Evolutionary conservation across 2,888 invertebrate genomes (phyloP).

Genomic region (Chydorus sphaericus): DNA sequence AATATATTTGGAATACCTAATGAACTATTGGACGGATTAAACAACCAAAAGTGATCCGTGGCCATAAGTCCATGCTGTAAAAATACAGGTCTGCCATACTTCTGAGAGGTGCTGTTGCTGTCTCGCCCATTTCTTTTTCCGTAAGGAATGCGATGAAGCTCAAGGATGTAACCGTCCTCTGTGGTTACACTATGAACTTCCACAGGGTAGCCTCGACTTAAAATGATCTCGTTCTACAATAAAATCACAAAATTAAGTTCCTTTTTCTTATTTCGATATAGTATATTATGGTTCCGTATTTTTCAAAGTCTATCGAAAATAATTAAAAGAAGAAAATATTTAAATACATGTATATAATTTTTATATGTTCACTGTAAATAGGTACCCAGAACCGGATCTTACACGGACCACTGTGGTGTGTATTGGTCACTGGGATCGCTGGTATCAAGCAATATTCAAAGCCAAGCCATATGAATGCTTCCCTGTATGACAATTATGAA

Average conservation of each 20-base stretch:
- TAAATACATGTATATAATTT: too few relatives aligned
- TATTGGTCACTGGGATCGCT: too few relatives aligned
- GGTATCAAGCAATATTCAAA: too few relatives aligned
- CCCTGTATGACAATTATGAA: too few relatives aligned
- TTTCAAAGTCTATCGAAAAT: too few relatives aligned
- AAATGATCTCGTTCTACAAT: slow-evolving; percentile 14
- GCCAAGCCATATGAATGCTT: too few relatives aligned
- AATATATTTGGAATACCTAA: background rate
- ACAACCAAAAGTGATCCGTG: slow-evolving; percentile 31
- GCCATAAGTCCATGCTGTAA: slow-evolving; percentile 35
- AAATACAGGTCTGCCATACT: slow-evolving; percentile 32
- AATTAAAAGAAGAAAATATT: background rate
- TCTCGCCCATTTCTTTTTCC: background rate
- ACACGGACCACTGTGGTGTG: too few relatives aligned
- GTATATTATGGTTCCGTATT: too few relatives aligned
- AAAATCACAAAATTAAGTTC: too few relatives aligned
- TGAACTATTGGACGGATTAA: slow-evolving; percentile 28
- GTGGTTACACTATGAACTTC: slow-evolving; percentile 16
- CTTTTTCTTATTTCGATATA: too few relatives aligned
- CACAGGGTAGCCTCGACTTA: slow-evolving; percentile 15
- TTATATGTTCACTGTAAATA: too few relatives aligned
- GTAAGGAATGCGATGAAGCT: slow-evolving; percentile 10
- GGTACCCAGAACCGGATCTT: too few relatives aligned
- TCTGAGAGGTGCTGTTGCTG: background rate
- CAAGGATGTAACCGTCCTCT: slow-evolving; percentile 14